Base-by-base conservation (phyloP, 2,797 vertebrate species). In the Xenops minutus region DNA sequence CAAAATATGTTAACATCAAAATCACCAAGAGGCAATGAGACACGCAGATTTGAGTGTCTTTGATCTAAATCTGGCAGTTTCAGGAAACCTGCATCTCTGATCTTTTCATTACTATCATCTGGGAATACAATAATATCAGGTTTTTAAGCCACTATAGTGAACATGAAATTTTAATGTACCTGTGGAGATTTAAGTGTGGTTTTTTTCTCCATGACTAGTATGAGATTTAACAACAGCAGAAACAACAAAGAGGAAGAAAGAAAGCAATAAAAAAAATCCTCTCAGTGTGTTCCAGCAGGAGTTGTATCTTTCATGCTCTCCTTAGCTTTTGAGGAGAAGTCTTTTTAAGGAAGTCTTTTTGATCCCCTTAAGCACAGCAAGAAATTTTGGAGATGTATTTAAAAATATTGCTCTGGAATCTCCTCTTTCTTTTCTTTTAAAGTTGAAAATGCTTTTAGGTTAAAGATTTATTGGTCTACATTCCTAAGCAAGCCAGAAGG, bases 161-260 rank as follows among this genome's bases (percentile, higher is more conserved):
- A 85, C 43, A 26, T 96, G 89, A 94, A 94, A 95, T 84, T 96
- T 95, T 93, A 93, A 96, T 78, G 73, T 88, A 88, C 46, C 76
- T 80, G 49, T 92, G 82, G 83, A 96, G 92, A 2, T 94, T 94
- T 92, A 92, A 96, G 73, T 24, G 14, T 26, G 61, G 61, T 92
- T 93, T 92, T 86, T 89, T 37, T 74, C 46, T 52, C 71, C 69
- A 19, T 88, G 62, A 87, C 52, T 58, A n/a, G 30, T 46, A 12
- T 87, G 43, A 95, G 49, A 84, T 82, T 61, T 41, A 92, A 85
- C 29, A 51, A 84, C n/a, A 90, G 16, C 37, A 78, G 27, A 11
- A 92, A 54, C 23, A 85, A 93, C 20, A 68, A 81, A 68, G 14
- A 88, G 17, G 26, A 91, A 88, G 48, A 44, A 93, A 88, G 58